Conservation (phyloP, 2,113 vertebrate genomes). For the Ameiurus melas region DNA sequence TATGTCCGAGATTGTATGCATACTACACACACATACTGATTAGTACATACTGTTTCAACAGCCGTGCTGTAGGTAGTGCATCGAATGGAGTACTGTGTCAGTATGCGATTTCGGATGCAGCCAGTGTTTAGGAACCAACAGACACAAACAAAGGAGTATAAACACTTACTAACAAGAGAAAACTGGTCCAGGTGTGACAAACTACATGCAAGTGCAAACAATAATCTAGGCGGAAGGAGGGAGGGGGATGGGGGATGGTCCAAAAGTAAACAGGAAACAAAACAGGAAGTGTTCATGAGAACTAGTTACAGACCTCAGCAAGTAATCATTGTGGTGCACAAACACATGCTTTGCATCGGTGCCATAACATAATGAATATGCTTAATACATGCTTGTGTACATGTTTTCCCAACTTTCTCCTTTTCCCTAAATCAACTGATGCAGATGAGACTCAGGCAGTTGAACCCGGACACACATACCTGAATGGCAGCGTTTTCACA, state of each 20-base stretch:
- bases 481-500: slow-evolving; percentile 30
- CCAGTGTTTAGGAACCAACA: background rate
- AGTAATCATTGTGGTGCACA: background rate
- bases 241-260: background rate
- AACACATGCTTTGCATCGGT: background rate
- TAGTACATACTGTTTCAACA: no score
- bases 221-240: background rate
- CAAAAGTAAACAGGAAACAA: background rate
- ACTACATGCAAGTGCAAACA: background rate
- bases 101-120: no score
- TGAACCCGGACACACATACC: slow-evolving; percentile 27
- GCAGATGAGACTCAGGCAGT: slow-evolving; percentile 26
- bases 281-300: background rate
- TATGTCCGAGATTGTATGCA: no score
- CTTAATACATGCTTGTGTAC: slow-evolving; percentile 4
- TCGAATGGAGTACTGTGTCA: no score
- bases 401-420: background rate
- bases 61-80: no score
- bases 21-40: no score
- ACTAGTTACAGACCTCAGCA: background rate
- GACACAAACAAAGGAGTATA: background rate
- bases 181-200: background rate
- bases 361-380: background rate
- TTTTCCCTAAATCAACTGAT: background rate
- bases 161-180: background rate